Evolutionary conservation across 2,888 invertebrate species (phyloP).

Genomic region (Amblyjoppa proteus): DNA sequence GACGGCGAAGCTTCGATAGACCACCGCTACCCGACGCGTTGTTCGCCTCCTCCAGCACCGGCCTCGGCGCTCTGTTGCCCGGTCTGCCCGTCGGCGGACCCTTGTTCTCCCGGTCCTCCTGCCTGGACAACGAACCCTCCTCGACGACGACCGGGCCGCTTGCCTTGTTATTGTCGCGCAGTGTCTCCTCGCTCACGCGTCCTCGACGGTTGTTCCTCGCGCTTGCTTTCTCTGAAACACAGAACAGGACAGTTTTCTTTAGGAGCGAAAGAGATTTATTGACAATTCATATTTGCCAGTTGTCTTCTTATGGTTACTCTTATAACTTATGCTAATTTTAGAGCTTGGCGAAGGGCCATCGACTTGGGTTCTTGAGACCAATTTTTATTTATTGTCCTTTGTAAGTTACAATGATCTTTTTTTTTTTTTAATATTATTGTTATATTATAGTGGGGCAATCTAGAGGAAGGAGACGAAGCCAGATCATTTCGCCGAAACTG

Average conservation of each 20-base stretch:
- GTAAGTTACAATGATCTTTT: background rate
- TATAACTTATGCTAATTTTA: too few relatives aligned
- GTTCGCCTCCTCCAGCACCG: constrained; percentile 82
- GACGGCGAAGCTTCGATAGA: constrained; percentile 80
- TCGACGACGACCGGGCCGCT: constrained; percentile 63
- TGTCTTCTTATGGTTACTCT: too few relatives aligned
- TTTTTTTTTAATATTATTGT: background rate
- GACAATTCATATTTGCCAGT: too few relatives aligned
- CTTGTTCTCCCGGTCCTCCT: constrained; percentile 83
- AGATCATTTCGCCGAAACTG: too few relatives aligned
- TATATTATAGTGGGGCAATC: background rate
- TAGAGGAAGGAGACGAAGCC: background rate
- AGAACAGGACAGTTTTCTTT: background rate
- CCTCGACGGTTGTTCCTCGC: constrained; percentile 79
- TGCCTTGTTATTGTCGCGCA: constrained; percentile 77
- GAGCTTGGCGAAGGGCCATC: too few relatives aligned
- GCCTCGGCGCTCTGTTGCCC: constrained; percentile 78
- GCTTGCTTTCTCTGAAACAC: constrained; percentile 81
- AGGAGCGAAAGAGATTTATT: too few relatives aligned
- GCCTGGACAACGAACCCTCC: constrained; percentile 74
- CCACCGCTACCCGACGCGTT: constrained; percentile 76
- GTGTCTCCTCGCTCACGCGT: constrained; percentile 80
- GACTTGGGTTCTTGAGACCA: background rate
- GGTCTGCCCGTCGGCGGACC: constrained; percentile 80
- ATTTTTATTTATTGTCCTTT: background rate